These are phyloP conservation scores for Drosophila quinaria DNA, from an alignment of 2,888 invertebrate genomes.

Conservation along the genomic window DNA sequence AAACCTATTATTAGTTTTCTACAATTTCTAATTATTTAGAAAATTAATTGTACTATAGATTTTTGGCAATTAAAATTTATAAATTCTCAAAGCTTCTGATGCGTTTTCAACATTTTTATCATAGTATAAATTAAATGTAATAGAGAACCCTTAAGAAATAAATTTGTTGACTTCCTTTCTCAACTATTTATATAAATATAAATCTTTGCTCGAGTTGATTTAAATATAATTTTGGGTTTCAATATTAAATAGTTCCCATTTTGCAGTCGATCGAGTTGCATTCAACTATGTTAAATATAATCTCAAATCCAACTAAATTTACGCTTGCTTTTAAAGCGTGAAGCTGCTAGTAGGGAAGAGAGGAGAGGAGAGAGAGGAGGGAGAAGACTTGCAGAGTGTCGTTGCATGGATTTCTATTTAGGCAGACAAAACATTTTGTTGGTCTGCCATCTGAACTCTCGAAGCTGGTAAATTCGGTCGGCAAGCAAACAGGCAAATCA, in stretches of 20 bases:
- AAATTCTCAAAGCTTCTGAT: not conserved
- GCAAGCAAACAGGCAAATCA: slow-evolving; percentile 34
- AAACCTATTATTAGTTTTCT: no score
- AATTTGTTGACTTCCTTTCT: not conserved
- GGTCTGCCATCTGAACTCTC: slow-evolving; percentile 7
- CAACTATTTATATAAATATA: not conserved
- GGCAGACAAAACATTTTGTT: slow-evolving; percentile 18
- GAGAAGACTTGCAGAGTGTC: no score
- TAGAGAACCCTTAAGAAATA: not conserved
- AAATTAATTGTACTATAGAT: no score
- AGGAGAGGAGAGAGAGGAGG: no score
- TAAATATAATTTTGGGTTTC: slow-evolving; percentile 1
- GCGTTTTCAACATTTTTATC: not conserved
- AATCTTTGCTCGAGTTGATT: not conserved
- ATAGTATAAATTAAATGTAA: not conserved
- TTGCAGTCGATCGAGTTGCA: slow-evolving; percentile 6
- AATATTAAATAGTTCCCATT: slow-evolving; percentile 1
- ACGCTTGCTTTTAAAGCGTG: not conserved
- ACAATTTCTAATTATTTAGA: no score
- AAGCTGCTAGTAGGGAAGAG: not conserved
- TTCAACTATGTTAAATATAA: not conserved
- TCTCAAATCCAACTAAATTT: slow-evolving; percentile 8
- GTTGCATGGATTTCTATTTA: slow-evolving; percentile 21
- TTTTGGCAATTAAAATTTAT: not conserved
- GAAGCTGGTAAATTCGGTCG: slow-evolving; percentile 51